Evolutionary conservation across 2,113 vertebrate species (phyloP), one percentile per base, ranked within the genome.

Genomic region (Picathartes gymnocephalus): DNA sequence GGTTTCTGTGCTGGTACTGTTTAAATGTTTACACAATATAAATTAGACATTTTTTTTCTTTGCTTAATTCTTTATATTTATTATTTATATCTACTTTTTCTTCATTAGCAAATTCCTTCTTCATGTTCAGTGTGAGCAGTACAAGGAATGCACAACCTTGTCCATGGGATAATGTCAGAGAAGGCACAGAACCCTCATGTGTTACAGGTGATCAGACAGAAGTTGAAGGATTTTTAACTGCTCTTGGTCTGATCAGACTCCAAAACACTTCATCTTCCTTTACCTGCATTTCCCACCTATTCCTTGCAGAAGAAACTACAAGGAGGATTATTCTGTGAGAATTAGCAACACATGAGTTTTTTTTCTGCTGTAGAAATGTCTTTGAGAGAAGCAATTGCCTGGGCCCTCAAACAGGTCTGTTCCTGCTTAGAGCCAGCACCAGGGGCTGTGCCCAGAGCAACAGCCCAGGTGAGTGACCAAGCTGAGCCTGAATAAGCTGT

Each of bases 271-370:
- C 27, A 44, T 8, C 21, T n/a, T 74, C 37, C 47, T 80, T 69
- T 25, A 83, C 27, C 24, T 80, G 45, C 48, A 50, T 17, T 12
- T 11, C n/a, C 20, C 17, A 53, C 8, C 35, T n/a, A 24, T 12
- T 53, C 42, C 53, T 33, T 56, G 48, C 57, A 88, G 35, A 51
- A 86, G 57, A 42, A 56, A 39, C 35, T 28, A 9, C 57, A 81
- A 44, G 28, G 20, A 83, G 13, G 13, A 65, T 60, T 64, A 47
- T 64, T 83, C 33, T 22, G 1, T 30, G 54, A 66, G 35, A 79
- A 82, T 33, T 28, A 74, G 30, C n/a, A 86, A 45, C 16, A 30
- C 1, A 1, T 4, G 2, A 4, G 0, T 7, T 13, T 65, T 44
- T 82, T 69, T 73, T 33, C 47, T 87, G 48, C 30, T 13, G 3